Conservation (phyloP, 2,113 vertebrate genomes). For the Pleuronectes platessa region DNA sequence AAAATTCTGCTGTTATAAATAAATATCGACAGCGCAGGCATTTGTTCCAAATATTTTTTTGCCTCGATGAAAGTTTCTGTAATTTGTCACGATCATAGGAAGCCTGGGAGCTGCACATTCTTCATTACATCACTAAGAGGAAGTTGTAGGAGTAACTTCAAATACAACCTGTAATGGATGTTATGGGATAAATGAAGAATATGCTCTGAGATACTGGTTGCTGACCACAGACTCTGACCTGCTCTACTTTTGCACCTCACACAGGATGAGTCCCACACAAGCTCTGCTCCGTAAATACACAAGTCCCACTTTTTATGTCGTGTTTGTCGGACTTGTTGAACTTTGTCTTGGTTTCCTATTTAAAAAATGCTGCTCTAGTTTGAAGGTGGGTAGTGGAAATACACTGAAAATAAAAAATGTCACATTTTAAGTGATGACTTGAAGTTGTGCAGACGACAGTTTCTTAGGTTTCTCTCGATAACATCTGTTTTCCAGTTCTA, state of each 20-base stretch:
- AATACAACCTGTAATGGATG: constrained; percentile 21
- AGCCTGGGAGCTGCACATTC: constrained; percentile 36
- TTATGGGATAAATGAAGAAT: constrained; percentile 22
- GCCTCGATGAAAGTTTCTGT: neutral
- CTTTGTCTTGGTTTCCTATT: constrained; percentile 21
- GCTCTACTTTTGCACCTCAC: constrained; percentile 33
- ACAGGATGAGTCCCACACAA: constrained; percentile 20
- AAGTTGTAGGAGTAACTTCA: constrained; percentile 31
- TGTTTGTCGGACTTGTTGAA: neutral
- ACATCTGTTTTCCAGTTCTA: no score
- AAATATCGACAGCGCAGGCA: neutral
- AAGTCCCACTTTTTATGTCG: constrained; percentile 50
- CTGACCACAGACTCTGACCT: constrained; percentile 43
- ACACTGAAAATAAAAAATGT: no score
- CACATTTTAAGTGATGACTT: no score
- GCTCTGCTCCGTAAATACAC: constrained; percentile 33
- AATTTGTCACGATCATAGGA: constrained; percentile 40
- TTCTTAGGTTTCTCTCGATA: no score
- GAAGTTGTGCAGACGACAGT: no score
- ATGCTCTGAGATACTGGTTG: constrained; percentile 10
- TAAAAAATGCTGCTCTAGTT: neutral
- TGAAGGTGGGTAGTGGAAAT: neutral
- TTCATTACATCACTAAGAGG: constrained; percentile 36
- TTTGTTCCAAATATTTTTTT: neutral
- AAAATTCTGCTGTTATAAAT: neutral